Conservation (phyloP, 2,888 invertebrate genomes). For the Rhagonycha fulva region DNA sequence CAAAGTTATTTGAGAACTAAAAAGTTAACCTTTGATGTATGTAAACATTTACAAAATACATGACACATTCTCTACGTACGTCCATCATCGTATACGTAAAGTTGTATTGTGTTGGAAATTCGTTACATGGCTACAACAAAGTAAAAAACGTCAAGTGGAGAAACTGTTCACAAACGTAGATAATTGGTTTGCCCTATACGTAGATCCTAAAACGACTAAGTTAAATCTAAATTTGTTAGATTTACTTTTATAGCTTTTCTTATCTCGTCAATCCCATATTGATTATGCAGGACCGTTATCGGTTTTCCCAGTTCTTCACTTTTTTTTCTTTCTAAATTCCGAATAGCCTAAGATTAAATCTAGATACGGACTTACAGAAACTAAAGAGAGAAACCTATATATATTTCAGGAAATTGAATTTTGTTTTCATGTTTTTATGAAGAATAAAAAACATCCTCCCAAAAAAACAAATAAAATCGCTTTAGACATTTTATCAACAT, state of each 20-base stretch:
- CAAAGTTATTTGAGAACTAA: background rate
- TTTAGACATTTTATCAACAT: conserved; percentile 24
- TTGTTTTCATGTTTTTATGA: conserved; percentile 32
- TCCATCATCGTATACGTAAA: background rate
- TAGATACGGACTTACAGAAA: conserved; percentile 26
- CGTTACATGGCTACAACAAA: background rate
- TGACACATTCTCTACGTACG: background rate
- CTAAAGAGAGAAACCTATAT: conserved; percentile 26
- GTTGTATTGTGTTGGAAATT: background rate
- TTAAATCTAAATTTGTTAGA: conserved; percentile 30
- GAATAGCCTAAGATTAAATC: conserved; percentile 28
- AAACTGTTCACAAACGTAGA: background rate
- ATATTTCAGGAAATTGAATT: conserved; percentile 32
- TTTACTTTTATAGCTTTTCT: conserved; percentile 29
- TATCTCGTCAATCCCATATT: conserved; percentile 30
- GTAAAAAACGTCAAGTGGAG: background rate
- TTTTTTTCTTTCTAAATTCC: conserved; percentile 26
- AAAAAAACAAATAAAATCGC: conserved; percentile 27
- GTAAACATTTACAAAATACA: background rate
- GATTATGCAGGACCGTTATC: conserved; percentile 32
- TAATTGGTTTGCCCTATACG: background rate
- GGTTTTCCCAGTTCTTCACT: conserved; percentile 26
- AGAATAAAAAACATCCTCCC: conserved; percentile 25
- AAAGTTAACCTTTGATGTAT: conserved; percentile 3
- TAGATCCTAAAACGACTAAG: conserved; percentile 10